phyloP scores from a whole-genome alignment of 2,888 invertebrate species.

The Thereva nobilitata region DNA sequence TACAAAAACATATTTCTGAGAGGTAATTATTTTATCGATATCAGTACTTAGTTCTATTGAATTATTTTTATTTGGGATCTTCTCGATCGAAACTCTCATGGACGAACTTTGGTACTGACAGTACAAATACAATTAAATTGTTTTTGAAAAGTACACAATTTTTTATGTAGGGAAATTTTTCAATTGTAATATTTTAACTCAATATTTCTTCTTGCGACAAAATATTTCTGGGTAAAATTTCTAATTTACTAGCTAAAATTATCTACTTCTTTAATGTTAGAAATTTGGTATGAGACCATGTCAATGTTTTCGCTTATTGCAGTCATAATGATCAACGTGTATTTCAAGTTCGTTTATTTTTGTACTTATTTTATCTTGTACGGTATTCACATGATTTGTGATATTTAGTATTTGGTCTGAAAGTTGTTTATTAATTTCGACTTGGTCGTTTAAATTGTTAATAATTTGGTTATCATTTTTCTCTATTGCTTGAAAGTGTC shows the following conservation, averaged over 20 bases:
- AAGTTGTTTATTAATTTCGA: no score
- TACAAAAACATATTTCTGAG: no score
- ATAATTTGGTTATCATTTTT: conserved; percentile 1
- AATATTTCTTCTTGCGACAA: conserved; percentile 26
- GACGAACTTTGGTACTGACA: conserved; percentile 11
- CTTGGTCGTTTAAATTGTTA: no score
- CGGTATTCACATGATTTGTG: conserved; percentile 20
- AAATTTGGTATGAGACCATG: conserved; percentile 19
- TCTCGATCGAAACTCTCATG: conserved; percentile 19
- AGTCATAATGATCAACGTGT: conserved; percentile 11
- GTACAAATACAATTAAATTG: conserved; percentile 19
- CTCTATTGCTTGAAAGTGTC: conserved; percentile 18
- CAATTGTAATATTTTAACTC: conserved; percentile 26
- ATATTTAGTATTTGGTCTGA: conserved; percentile 25
- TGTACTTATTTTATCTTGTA: conserved; percentile 15
- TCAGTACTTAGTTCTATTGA: conserved; percentile 28
- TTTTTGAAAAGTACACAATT: no score
- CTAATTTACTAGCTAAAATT: conserved; percentile 25
- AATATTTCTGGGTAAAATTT: conserved; percentile 20
- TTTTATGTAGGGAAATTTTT: conserved; percentile 24
- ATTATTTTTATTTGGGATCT: conserved; percentile 27
- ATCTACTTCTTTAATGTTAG: conserved; percentile 27
- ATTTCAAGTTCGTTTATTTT: conserved; percentile 20
- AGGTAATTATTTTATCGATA: no score
- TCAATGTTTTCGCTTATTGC: conserved; percentile 27